phyloP scores from a whole-genome alignment of 2,888 invertebrate genomes.

The Gonocerus acuteangulatus region DNA sequence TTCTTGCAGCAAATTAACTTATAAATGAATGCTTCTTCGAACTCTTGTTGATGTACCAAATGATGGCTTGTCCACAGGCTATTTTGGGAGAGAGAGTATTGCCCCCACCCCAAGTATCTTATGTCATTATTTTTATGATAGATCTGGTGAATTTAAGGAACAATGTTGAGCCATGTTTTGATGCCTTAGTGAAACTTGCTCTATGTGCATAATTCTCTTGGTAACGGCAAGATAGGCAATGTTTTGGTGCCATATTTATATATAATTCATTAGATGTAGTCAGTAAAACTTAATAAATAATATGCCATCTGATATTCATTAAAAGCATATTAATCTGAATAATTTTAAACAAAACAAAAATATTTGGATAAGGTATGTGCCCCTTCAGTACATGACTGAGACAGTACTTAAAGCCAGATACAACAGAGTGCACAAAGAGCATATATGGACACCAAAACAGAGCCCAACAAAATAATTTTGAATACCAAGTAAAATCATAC shows the following conservation, averaged over 20 bases:
- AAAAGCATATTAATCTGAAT: background rate
- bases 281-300: too few species aligned
- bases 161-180: slow-evolving; percentile 37
- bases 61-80: too few species aligned
- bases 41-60: too few species aligned
- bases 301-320: too few species aligned
- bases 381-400: slow-evolving; percentile 18
- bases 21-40: too few species aligned
- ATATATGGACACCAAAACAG: slow-evolving; percentile 52
- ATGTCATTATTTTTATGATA: too few species aligned
- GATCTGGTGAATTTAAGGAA: background rate
- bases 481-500: slow-evolving; percentile 33
- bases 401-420: slow-evolving; percentile 36
- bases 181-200: slow-evolving; percentile 33
- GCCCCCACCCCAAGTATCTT: too few species aligned
- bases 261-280: too few species aligned
- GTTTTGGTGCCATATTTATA: slow-evolving; percentile 55
- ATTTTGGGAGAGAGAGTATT: too few species aligned
- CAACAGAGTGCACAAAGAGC: slow-evolving; percentile 48
- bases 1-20: too few species aligned
- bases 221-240: slow-evolving; percentile 55
- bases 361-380: slow-evolving; percentile 2
- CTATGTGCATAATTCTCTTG: slow-evolving; percentile 44
- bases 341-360: background rate
- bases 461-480: slow-evolving; percentile 44